Conservation (phyloP, 2,797 vertebrate genomes). For the Uromys caudimaculatus region DNA sequence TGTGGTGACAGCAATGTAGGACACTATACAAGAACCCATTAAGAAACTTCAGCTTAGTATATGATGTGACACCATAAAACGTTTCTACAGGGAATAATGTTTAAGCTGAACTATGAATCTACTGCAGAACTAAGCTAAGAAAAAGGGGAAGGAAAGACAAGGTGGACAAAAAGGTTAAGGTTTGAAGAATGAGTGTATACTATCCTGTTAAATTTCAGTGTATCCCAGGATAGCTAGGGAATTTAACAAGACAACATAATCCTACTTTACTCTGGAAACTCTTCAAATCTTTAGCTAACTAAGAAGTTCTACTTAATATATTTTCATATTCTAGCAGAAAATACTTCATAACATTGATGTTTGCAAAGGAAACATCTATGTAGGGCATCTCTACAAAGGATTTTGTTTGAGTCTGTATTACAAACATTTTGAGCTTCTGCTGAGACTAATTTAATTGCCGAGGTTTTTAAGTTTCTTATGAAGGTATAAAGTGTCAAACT, state of each 20-base stretch:
- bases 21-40: background rate
- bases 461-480: slow-evolving; percentile 6
- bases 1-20: background rate
- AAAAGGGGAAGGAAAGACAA: background rate
- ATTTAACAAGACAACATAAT: slow-evolving; percentile 25
- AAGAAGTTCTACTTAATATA: slow-evolving; percentile 1
- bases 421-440: slow-evolving; percentile 59
- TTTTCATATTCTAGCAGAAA: slow-evolving; percentile 15
- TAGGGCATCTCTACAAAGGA: slow-evolving; percentile 25
- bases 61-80: background rate
- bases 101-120: background rate
- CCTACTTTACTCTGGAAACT: slow-evolving; percentile 48
- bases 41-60: background rate
- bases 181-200: background rate
- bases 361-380: slow-evolving; percentile 54
- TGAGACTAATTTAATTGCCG: background rate
- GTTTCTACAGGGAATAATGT: background rate
- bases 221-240: background rate
- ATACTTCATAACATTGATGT: slow-evolving; percentile 18
- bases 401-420: slow-evolving; percentile 74
- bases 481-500: slow-evolving; percentile 35
- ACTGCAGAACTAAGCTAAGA: background rate
- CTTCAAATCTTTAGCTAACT: slow-evolving; percentile 27
- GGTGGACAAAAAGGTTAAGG: background rate
- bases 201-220: background rate